Conservation (phyloP, 2,113 vertebrate genomes). For the Cottus gobio region DNA sequence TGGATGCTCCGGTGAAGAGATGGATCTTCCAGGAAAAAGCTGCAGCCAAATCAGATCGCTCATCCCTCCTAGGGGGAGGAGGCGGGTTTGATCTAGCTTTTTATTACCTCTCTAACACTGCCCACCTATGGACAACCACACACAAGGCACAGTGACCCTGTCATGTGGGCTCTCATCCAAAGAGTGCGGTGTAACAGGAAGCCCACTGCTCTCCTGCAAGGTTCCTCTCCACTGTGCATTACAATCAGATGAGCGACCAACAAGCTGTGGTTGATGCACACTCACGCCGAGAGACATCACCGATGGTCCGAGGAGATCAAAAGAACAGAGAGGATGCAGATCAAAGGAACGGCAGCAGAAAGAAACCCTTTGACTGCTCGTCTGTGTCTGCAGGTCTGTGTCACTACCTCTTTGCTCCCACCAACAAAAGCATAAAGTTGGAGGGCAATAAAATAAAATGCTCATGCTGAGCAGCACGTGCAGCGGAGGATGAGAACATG, state of each 20-base stretch:
- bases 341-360: neutral
- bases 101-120: constrained; percentile 39
- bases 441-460: constrained; percentile 20
- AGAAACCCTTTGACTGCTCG: constrained; percentile 11
- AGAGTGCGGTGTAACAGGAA: constrained; percentile 5
- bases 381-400: constrained; percentile 48
- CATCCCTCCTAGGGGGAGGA: constrained; percentile 13
- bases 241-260: constrained; percentile 12
- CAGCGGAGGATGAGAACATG: neutral
- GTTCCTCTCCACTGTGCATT: constrained; percentile 5
- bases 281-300: neutral
- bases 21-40: constrained; percentile 47
- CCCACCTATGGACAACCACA: constrained; percentile 32
- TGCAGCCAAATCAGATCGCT: constrained; percentile 30
- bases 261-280: constrained; percentile 11
- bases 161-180: constrained; percentile 20
- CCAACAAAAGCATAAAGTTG: constrained; percentile 11
- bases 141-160: neutral
- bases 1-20: constrained; percentile 38
- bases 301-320: constrained; percentile 18
- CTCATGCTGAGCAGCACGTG: neutral
- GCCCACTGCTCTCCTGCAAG: constrained; percentile 6
- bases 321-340: constrained; percentile 26
- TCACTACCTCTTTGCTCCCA: constrained; percentile 31
- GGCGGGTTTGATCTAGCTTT: constrained; percentile 22